Percentiles rank a stretch among this genome's conserved stretches.
These are phyloP conservation scores for Leptoclinus maculatus DNA, from an alignment of 2,797 vertebrate genomes.

Conservation along the genomic window DNA sequence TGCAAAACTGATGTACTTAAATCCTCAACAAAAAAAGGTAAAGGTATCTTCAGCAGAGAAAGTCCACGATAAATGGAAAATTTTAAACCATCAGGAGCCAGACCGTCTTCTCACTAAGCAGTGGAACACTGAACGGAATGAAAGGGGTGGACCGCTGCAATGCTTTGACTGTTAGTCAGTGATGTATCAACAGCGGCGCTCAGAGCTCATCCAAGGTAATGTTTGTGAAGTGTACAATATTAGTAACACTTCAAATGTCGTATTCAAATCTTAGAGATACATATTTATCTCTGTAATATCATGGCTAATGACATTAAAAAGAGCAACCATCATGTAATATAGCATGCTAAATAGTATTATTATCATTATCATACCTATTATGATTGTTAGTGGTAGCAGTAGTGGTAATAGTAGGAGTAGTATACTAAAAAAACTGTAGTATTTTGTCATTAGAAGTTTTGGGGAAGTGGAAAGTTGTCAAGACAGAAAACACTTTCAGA, in stretches of 20 bases:
- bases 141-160: slow-evolving; percentile 36
- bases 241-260: neutral
- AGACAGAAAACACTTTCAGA: neutral
- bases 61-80: neutral
- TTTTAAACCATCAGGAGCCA: rapidly evolving
- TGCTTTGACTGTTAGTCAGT: neutral
- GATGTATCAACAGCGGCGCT: slow-evolving; percentile 72
- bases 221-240: neutral
- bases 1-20: rapidly evolving
- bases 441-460: neutral
- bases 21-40: neutral
- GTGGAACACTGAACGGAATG: slow-evolving; percentile 5
- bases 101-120: neutral
- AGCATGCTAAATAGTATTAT: too few relatives aligned
- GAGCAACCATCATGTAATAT: too few relatives aligned
- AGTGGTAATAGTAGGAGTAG: too few relatives aligned
- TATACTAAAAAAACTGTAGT: too few relatives aligned
- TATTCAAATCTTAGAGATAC: neutral
- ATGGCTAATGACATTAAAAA: neutral
- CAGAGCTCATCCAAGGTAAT: slow-evolving; percentile 43
- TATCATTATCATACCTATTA: too few relatives aligned
- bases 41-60: neutral
- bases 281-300: neutral
- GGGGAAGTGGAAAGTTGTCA: neutral
- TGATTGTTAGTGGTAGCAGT: neutral